Percentiles rank a stretch among this genome's conserved stretches.
These are phyloP conservation scores for Cochlearius cochlearius DNA, from an alignment of 2,113 vertebrate species.

Conservation along the genomic window DNA sequence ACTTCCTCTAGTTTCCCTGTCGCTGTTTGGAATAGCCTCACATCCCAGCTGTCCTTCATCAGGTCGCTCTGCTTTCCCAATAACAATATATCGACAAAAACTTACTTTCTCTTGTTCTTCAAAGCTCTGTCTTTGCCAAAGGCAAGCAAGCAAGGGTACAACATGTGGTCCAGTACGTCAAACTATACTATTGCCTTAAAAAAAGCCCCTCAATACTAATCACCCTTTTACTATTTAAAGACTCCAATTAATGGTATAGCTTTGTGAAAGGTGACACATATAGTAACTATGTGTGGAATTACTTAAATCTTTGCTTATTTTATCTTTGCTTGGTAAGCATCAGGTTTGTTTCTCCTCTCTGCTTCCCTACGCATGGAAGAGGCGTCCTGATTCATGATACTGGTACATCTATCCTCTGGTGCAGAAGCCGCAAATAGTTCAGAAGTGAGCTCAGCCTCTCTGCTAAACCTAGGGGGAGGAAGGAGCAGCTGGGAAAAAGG, in stretches of 20 bases:
- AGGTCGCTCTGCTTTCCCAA: background rate
- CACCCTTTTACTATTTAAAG: background rate
- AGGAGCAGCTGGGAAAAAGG: background rate
- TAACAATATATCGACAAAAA: background rate
- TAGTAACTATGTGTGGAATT: background rate
- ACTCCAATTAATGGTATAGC: background rate
- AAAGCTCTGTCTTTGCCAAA: background rate
- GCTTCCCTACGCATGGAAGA: background rate
- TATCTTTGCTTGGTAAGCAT: background rate
- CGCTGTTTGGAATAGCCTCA: background rate
- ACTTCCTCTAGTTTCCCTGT: background rate
- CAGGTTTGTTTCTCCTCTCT: background rate
- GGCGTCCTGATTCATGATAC: background rate
- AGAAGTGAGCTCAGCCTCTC: background rate
- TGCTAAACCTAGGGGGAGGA: background rate
- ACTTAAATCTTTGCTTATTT: background rate
- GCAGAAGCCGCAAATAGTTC: background rate
- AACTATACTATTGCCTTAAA: background rate
- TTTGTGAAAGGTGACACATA: background rate
- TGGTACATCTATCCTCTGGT: background rate
- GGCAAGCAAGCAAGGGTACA: background rate
- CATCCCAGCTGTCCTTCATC: background rate
- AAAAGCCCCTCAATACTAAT: background rate
- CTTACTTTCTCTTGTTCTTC: background rate
- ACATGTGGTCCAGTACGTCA: background rate